Percentiles rank a stretch among this genome's conserved stretches.
phyloP scores from a whole-genome alignment of 2,888 invertebrate species.

The Parnassius apollo region DNA sequence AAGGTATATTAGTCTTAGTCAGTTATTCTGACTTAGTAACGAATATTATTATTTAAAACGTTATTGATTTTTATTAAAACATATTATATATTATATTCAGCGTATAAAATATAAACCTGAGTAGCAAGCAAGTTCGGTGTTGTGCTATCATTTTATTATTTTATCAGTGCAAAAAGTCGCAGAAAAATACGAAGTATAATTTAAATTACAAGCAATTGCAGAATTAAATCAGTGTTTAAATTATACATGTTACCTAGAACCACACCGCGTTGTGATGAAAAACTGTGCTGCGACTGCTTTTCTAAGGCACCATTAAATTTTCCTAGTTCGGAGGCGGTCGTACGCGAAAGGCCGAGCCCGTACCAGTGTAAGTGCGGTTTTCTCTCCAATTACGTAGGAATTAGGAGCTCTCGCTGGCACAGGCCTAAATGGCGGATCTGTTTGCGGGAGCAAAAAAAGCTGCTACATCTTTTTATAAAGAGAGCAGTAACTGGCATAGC shows the following conservation, averaged over 20 bases:
- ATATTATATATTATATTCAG: too few species aligned
- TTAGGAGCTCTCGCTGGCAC: slow-evolving; percentile 59
- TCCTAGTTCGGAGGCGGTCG: slow-evolving; percentile 45
- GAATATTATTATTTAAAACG: too few species aligned
- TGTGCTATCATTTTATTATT: too few species aligned
- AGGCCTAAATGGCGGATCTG: slow-evolving; percentile 39
- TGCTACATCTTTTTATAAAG: slow-evolving; percentile 39
- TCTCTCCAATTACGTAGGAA: slow-evolving; percentile 65
- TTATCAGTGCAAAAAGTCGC: too few species aligned
- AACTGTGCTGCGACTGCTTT: slow-evolving; percentile 16
- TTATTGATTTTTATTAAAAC: too few species aligned
- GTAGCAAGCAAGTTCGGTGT: too few species aligned
- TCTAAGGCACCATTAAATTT: slow-evolving; percentile 47
- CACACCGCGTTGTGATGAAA: background rate
- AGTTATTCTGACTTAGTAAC: too few species aligned
- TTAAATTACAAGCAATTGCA: too few species aligned
- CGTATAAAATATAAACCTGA: too few species aligned
- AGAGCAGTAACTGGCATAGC: slow-evolving; percentile 31
- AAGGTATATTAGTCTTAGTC: too few species aligned
- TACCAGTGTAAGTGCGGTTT: slow-evolving; percentile 51
- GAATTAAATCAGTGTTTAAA: too few species aligned
- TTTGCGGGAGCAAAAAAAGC: slow-evolving; percentile 51
- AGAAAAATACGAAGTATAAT: too few species aligned
- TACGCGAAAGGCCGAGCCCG: slow-evolving; percentile 37
- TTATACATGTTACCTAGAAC: background rate